These are phyloP conservation scores for Timandra comae DNA, from an alignment of 2,888 invertebrate genomes.

Conservation along the genomic window DNA sequence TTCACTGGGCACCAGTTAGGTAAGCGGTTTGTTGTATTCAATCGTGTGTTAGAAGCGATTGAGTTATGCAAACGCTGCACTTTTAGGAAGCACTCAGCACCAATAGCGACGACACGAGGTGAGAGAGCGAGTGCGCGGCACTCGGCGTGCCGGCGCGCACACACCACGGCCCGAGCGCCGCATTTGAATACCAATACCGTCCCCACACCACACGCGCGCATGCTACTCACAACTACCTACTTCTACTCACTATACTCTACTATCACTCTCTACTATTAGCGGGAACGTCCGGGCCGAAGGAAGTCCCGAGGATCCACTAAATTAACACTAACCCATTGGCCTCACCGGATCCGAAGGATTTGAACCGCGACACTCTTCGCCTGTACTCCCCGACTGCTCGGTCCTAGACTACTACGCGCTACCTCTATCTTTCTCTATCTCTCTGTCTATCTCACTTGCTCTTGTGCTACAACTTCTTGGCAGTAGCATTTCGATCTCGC, in stretches of 20 bases:
- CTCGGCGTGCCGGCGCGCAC: constrained; percentile 22
- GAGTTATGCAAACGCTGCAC: constrained; percentile 56
- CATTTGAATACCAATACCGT: constrained; percentile 86
- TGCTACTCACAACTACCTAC: constrained; percentile 73
- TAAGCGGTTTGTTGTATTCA: constrained; percentile 49
- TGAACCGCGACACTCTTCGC: constrained; percentile 58
- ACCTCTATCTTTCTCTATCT: constrained; percentile 66
- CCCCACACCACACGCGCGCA: constrained; percentile 75
- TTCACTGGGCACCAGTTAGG: constrained; percentile 75
- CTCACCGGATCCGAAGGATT: constrained; percentile 57
- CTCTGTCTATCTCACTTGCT: constrained; percentile 71
- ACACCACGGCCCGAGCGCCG: constrained; percentile 74
- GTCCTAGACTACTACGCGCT: constrained; percentile 72
- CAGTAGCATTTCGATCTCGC: constrained; percentile 69
- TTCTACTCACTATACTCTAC: constrained; percentile 71
- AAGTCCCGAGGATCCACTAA: constrained; percentile 65
- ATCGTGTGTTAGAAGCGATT: constrained; percentile 22
- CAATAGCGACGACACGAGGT: constrained; percentile 73
- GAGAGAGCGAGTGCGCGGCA: constrained; percentile 73
- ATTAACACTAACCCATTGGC: constrained; percentile 41
- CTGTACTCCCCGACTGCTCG: constrained; percentile 64
- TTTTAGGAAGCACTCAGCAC: constrained; percentile 73
- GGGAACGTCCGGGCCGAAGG: constrained; percentile 63
- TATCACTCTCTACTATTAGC: constrained; percentile 68
- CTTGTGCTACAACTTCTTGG: constrained; percentile 69